Evolutionary conservation across 1,140 invertebrate species (phyloP).

Genomic region (Drosophila takahashii): DNA sequence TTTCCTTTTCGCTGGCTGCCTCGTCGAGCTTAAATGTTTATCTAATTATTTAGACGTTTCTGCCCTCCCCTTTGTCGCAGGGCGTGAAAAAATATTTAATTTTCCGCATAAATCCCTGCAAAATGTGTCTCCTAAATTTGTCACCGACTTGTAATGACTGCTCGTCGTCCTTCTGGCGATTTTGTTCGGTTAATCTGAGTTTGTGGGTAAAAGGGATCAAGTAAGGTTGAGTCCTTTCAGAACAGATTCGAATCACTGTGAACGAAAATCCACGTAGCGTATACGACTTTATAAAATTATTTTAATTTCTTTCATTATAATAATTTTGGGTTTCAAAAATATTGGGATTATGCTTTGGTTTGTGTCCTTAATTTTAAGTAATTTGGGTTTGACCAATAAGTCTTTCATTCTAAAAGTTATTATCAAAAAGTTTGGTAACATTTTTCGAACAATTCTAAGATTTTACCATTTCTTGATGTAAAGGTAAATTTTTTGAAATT

Average conservation of each 20-base stretch:
- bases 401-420: too few relatives aligned
- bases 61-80: background rate
- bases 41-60: slow-evolving; percentile 77
- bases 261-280: too few relatives aligned
- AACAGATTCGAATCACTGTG: background rate
- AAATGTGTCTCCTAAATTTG: slow-evolving; percentile 32
- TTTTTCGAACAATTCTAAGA: too few relatives aligned
- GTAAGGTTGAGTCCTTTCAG: background rate
- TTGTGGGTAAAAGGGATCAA: background rate
- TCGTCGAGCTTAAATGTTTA: slow-evolving; percentile 72
- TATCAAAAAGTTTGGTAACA: too few relatives aligned
- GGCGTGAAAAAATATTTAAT: slow-evolving; percentile 59
- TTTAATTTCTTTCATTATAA: too few relatives aligned
- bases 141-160: slow-evolving; percentile 20
- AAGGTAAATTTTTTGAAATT: too few relatives aligned
- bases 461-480: too few relatives aligned
- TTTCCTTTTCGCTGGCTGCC: slow-evolving; percentile 48
- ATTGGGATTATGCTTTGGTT: too few relatives aligned
- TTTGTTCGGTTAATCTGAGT: background rate
- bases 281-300: too few relatives aligned
- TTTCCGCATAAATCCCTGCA: slow-evolving; percentile 58
- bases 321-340: too few relatives aligned
- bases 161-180: background rate
- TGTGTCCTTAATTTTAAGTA: too few relatives aligned
- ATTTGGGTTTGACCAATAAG: too few relatives aligned